phyloP scores from a whole-genome alignment of 2,113 vertebrate genomes.

The Channa maculata region DNA sequence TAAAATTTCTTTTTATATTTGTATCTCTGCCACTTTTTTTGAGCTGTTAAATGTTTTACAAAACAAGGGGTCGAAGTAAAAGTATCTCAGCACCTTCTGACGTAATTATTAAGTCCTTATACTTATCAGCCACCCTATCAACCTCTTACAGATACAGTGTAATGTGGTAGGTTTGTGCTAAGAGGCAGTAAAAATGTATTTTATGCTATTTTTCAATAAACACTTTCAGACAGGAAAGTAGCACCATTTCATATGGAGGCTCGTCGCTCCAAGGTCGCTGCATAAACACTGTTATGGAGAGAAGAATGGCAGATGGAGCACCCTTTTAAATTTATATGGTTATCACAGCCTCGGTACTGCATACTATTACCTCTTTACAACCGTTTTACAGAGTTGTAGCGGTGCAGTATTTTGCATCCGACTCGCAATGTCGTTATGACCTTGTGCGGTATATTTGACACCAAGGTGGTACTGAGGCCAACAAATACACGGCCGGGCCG shows the following conservation, averaged over 20 bases:
- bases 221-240: slow-evolving; percentile 46
- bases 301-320: slow-evolving; percentile 61
- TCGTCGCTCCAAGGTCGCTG: slow-evolving; percentile 63
- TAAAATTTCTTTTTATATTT: no score
- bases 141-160: slow-evolving; percentile 39
- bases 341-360: slow-evolving; percentile 62
- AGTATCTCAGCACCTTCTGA: slow-evolving; percentile 35
- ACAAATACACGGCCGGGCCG: slow-evolving; percentile 21
- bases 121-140: slow-evolving; percentile 51
- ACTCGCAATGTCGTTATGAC: slow-evolving; percentile 52
- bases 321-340: slow-evolving; percentile 66
- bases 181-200: slow-evolving; percentile 55
- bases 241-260: slow-evolving; percentile 53
- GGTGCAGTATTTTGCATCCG: slow-evolving; percentile 59
- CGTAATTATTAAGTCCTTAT: slow-evolving; percentile 45
- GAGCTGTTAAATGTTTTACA: slow-evolving; percentile 2
- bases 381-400: slow-evolving; percentile 73
- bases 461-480: slow-evolving; percentile 18
- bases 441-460: slow-evolving; percentile 54
- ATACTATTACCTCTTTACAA: slow-evolving; percentile 71
- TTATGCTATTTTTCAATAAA: slow-evolving; percentile 62
- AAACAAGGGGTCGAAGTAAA: no score
- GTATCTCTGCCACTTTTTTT: slow-evolving; percentile 16
- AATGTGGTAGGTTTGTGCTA: slow-evolving; percentile 61
- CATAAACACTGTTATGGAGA: slow-evolving; percentile 53